Conservation (phyloP, 2,888 invertebrate species). For the Leptura quadrifasciata region DNA sequence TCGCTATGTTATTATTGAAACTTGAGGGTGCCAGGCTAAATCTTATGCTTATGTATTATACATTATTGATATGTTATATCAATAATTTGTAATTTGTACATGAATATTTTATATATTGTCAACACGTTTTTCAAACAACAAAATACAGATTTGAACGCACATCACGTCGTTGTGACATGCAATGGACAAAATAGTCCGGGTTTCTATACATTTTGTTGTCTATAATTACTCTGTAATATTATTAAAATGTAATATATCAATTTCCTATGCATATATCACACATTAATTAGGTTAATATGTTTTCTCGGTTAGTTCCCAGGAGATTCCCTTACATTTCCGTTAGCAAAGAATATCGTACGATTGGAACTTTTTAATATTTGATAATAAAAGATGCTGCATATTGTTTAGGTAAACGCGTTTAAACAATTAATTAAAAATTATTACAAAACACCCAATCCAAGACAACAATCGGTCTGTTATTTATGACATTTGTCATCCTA, state of each 20-base stretch:
- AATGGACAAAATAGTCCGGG: constrained; percentile 44
- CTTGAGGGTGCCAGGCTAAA: neutral
- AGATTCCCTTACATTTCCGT: too few species aligned
- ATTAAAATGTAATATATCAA: neutral
- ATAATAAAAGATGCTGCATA: too few species aligned
- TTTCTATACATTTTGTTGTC: constrained; percentile 46
- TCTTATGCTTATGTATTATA: constrained; percentile 11
- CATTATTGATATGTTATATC: constrained; percentile 37
- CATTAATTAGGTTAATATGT: too few species aligned
- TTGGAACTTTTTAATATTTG: too few species aligned
- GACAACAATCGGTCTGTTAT: neutral
- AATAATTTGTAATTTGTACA: constrained; percentile 48
- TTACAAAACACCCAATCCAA: neutral
- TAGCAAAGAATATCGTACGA: too few species aligned
- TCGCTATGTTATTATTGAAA: neutral
- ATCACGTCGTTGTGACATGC: constrained; percentile 48
- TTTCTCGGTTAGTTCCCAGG: too few species aligned
- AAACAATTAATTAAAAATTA: neutral
- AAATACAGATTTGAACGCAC: constrained; percentile 43
- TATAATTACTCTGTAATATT: constrained; percentile 40
- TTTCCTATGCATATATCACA: neutral
- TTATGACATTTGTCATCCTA: neutral
- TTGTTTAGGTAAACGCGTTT: neutral
- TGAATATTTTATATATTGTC: constrained; percentile 41
- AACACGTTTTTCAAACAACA: constrained; percentile 48